These are phyloP conservation scores for Axea sp. DNA, from an alignment of 2,888 invertebrate species.

Conservation along the genomic window DNA sequence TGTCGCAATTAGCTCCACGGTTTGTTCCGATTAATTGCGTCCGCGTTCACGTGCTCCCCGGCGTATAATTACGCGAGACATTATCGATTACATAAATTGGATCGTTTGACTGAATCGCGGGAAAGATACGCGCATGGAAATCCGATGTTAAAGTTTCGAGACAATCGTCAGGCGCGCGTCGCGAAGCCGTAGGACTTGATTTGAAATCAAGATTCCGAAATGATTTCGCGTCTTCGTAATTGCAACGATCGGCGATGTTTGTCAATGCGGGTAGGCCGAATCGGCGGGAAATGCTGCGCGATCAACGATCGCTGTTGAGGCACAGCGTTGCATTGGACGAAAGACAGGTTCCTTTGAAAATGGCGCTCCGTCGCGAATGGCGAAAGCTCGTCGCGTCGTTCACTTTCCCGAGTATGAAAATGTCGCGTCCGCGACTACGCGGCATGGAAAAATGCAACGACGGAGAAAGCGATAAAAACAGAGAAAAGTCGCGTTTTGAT, in stretches of 20 bases:
- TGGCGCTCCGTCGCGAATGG: conserved; percentile 29
- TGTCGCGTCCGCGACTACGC: conserved; percentile 45
- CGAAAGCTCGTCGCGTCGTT: conserved; percentile 45
- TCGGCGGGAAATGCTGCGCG: conserved; percentile 35
- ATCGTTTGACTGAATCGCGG: too few relatives aligned
- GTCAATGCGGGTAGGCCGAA: conserved; percentile 20
- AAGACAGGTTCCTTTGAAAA: conserved; percentile 52
- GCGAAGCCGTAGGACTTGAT: too few relatives aligned
- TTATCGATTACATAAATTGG: conserved; percentile 46
- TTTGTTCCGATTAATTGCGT: conserved; percentile 56
- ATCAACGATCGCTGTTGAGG: conserved; percentile 34
- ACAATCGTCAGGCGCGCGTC: not conserved
- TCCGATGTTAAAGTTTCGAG: too few relatives aligned
- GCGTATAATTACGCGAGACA: conserved; percentile 43
- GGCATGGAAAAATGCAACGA: conserved; percentile 29
- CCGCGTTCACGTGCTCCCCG: conserved; percentile 36
- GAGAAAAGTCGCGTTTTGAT: conserved; percentile 33
- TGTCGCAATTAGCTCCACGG: conserved; percentile 32
- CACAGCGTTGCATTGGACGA: conserved; percentile 33
- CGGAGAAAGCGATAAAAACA: conserved; percentile 47
- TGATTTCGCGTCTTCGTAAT: too few relatives aligned
- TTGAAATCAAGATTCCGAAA: too few relatives aligned
- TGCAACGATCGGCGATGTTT: conserved; percentile 26
- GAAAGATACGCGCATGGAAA: too few relatives aligned
- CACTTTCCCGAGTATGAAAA: conserved; percentile 61